Evolutionary conservation across 2,888 invertebrate species (phyloP).

Genomic region (Diarsia rubi): DNA sequence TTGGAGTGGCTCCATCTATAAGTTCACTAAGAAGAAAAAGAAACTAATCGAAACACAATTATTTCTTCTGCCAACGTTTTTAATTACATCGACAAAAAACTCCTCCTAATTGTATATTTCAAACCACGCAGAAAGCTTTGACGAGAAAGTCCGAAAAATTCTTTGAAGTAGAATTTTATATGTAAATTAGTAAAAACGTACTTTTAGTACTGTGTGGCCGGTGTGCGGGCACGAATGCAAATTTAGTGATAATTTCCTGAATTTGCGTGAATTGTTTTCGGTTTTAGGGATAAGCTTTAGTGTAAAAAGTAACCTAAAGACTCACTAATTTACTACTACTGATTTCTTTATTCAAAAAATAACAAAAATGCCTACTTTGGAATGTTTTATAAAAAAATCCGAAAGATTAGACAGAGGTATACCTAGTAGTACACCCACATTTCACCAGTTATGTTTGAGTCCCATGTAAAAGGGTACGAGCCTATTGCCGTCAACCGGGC

Average conservation of each 20-base stretch:
- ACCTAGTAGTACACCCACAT: no score
- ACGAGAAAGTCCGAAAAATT: slow-evolving; percentile 23
- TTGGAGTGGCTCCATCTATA: neutral
- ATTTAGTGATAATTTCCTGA: slow-evolving; percentile 18
- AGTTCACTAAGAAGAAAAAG: neutral
- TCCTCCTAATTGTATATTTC: slow-evolving; percentile 13
- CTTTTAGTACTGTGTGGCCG: slow-evolving; percentile 26
- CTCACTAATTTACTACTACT: neutral
- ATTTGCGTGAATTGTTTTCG: slow-evolving; percentile 8
- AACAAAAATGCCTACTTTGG: neutral
- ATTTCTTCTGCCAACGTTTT: neutral
- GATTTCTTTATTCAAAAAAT: neutral
- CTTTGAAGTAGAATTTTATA: slow-evolving; percentile 34
- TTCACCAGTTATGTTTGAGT: no score
- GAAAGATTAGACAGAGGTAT: no score
- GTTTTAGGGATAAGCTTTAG: neutral
- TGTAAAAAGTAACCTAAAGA: neutral
- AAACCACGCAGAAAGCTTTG: slow-evolving; percentile 18
- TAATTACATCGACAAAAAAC: slow-evolving; percentile 17
- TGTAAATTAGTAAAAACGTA: slow-evolving; percentile 38
- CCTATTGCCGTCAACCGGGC: no score
- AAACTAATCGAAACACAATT: neutral
- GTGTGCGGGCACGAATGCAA: slow-evolving; percentile 10
- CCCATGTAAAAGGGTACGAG: no score
- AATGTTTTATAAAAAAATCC: neutral